Conservation (phyloP, 2,797 vertebrate genomes). For the Todus mexicanus region DNA sequence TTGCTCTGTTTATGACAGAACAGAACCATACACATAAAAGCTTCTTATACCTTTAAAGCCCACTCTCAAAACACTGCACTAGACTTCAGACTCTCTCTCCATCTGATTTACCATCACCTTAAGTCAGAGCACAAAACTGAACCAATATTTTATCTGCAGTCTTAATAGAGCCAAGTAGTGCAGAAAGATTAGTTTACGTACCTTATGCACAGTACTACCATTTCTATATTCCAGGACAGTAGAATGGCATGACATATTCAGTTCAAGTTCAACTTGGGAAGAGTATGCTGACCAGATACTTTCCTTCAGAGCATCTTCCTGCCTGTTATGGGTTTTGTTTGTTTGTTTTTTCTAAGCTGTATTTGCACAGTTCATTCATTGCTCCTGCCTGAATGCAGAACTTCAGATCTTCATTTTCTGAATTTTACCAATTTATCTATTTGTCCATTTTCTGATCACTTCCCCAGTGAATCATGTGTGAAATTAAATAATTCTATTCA, state of each 20-base stretch:
- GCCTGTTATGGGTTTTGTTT: too few relatives aligned
- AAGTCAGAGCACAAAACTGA: background rate
- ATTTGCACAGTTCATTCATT: background rate
- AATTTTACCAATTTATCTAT: background rate
- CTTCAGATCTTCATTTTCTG: background rate
- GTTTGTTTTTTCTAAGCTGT: background rate
- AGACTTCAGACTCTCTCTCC: background rate
- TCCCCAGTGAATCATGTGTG: background rate
- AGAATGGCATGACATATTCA: background rate
- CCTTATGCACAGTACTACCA: background rate
- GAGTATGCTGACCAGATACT: background rate
- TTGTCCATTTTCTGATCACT: background rate
- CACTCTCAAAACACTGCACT: background rate
- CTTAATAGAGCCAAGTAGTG: background rate
- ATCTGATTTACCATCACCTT: background rate
- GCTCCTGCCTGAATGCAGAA: background rate
- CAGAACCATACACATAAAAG: background rate
- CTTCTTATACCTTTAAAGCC: background rate
- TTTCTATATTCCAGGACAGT: background rate
- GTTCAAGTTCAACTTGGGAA: background rate
- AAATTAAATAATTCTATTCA: background rate
- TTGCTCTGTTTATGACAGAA: background rate
- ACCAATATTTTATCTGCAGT: background rate
- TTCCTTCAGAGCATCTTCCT: background rate
- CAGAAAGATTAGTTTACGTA: background rate